Base-by-base conservation (phyloP, 2,888 invertebrate species). In the Aleiodes testaceus region DNA sequence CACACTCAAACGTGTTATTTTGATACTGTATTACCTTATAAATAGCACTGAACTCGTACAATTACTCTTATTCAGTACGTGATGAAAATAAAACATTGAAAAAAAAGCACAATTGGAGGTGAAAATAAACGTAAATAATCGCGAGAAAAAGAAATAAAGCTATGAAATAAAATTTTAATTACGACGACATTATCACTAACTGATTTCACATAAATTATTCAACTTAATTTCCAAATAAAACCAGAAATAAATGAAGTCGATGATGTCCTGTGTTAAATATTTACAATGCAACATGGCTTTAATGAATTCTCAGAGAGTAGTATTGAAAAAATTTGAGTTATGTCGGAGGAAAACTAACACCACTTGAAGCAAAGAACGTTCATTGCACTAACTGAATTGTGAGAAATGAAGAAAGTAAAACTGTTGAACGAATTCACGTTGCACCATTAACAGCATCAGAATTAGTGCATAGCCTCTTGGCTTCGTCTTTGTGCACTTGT, bases 1-100 rank as follows among this genome's bases (percentile, higher is more conserved):
- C 12, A 14, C 59, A 53, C 53, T 53, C 53, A 30, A 53, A 26
- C 26, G 53, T 53, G 59, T 59, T 59, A 59, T 59, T 59, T 59
- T 16, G 55, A 59, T 59, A 59, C 42, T 36, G 42, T 59, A 42
- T 36, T 59, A 16, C 42, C 59, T 42, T 36, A 42, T 9, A 22
- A 6, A 59, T 36, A 59, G 36, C 59, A 16, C 26, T 18, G 42
- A 59, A 18, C 2, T 49, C 36, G 36, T 49, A 49, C 49, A 49
- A 49, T 49, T 49, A 11, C 2, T 36, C 11, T 36, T 49, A 49
- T n/a, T 49, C 2, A 16, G 36, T 42, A 14, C 7, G 42, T 42
- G 26, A 14, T 16, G 36, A 0, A 14, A 36, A 14, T 1, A 14
- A 36, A 26, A 20, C 9, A 59, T 59, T 59, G 42, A 59, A 18